These are phyloP conservation scores for Zygaena filipendulae DNA, from an alignment of 2,888 invertebrate species.

Conservation along the genomic window DNA sequence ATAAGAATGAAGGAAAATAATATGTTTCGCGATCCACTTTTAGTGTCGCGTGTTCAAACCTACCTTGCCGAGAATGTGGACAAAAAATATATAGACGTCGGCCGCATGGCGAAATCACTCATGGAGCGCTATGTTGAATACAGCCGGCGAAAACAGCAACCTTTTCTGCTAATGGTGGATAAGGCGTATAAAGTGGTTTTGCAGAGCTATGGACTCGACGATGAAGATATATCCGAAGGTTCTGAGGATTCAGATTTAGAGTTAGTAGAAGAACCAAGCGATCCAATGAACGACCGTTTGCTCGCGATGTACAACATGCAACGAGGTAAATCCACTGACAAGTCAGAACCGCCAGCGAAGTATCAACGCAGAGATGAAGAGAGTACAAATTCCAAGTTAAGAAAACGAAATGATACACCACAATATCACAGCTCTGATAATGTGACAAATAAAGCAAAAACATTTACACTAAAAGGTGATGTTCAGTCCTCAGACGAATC, in stretches of 20 bases:
- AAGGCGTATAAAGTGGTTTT: constrained; percentile 79
- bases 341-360: constrained; percentile 55
- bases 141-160: constrained; percentile 79
- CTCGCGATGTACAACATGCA: constrained; percentile 62
- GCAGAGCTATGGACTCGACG: constrained; percentile 74
- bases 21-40: constrained; percentile 64
- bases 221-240: constrained; percentile 67
- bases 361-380: constrained; percentile 54
- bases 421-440: constrained; percentile 26
- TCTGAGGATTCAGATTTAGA: constrained; percentile 75
- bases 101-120: constrained; percentile 84
- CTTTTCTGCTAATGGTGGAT: constrained; percentile 83
- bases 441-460: constrained; percentile 34
- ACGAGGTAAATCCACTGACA: constrained; percentile 52
- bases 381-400: constrained; percentile 45
- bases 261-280: constrained; percentile 78
- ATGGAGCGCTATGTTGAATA: constrained; percentile 81
- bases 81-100: constrained; percentile 83
- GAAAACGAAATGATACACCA: constrained; percentile 34
- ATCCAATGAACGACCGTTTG: constrained; percentile 72
- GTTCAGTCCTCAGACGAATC: constrained; percentile 25
- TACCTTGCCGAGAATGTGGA: constrained; percentile 85
- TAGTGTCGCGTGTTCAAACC: constrained; percentile 73
- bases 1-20: too few relatives aligned
- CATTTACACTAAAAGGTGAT: constrained; percentile 47